Percentiles rank a stretch among this genome's conserved stretches.
Evolutionary conservation across 2,888 invertebrate genomes (phyloP).

Genomic region (Cryptocephalus moraei): DNA sequence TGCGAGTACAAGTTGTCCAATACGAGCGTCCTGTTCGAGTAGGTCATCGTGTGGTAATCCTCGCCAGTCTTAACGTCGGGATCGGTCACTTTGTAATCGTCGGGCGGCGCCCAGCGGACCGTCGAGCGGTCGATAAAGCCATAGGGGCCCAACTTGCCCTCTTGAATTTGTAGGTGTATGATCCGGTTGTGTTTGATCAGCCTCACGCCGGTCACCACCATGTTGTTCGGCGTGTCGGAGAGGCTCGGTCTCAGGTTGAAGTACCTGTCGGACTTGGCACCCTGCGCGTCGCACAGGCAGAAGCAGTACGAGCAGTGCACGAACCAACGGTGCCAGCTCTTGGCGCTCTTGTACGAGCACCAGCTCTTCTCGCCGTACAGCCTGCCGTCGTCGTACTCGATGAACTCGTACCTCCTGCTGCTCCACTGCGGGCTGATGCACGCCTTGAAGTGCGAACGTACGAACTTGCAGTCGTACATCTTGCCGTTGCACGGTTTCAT

Average conservation of each 20-base stretch:
- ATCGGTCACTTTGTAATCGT: constrained; percentile 46
- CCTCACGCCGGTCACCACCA: constrained; percentile 72
- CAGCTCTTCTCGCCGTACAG: constrained; percentile 47
- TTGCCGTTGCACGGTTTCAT: constrained; percentile 18
- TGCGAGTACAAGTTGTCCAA: constrained; percentile 65
- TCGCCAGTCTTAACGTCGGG: constrained; percentile 45
- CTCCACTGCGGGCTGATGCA: constrained; percentile 25
- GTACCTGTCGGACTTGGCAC: constrained; percentile 62
- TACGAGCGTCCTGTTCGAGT: constrained; percentile 66
- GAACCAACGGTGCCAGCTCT: constrained; percentile 83
- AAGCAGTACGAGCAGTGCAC: constrained; percentile 85
- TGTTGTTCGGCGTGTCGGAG: constrained; percentile 49
- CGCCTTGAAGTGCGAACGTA: constrained; percentile 37
- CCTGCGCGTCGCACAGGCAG: constrained; percentile 72
- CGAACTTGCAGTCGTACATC: constrained; percentile 15
- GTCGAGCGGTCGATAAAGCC: constrained; percentile 52
- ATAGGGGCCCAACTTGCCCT: constrained; percentile 55
- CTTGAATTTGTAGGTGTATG: constrained; percentile 73
- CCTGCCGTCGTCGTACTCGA: constrained; percentile 68
- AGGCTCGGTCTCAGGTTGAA: constrained; percentile 61
- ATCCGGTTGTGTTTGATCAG: constrained; percentile 63
- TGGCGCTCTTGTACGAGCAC: constrained; percentile 51
- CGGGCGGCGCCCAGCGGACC: constrained; percentile 58
- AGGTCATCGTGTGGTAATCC: constrained; percentile 68
- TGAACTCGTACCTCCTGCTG: constrained; percentile 64